Percentiles rank a stretch among this genome's conserved stretches.
Conservation (phyloP, 2,113 vertebrate genomes). For the Chaenocephalus aceratus region DNA sequence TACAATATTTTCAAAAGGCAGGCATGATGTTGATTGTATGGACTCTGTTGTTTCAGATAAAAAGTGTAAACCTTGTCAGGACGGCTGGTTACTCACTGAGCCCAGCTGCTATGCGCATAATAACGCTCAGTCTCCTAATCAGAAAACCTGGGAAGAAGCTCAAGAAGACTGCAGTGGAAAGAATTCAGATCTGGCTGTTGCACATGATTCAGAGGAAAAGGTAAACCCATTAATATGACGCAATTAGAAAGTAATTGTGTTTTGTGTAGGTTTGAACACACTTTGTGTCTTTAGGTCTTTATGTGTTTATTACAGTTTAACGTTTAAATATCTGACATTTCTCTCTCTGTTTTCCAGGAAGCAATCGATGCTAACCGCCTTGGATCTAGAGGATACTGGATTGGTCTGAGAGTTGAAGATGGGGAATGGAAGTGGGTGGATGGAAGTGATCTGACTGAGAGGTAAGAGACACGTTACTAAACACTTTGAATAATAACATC, state of each 20-base stretch:
- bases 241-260: neutral
- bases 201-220: neutral
- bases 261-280: neutral
- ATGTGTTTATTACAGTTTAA: neutral
- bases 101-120: neutral
- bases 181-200: constrained; percentile 10
- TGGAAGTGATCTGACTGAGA: neutral
- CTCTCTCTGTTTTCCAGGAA: constrained; percentile 1
- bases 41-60: no score
- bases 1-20: no score
- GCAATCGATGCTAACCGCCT: accelerated
- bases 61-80: no score
- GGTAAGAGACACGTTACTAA: constrained; percentile 7
- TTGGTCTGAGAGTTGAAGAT: constrained; percentile 42
- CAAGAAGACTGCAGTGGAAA: neutral
- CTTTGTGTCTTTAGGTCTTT: no score
- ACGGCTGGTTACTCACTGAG: no score
- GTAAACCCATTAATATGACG: constrained; percentile 10
- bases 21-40: no score
- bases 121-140: accelerated
- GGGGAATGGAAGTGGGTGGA: constrained; percentile 10
- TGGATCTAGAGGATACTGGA: neutral
- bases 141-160: constrained; percentile 39
- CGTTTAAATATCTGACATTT: neutral
- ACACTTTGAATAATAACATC: neutral